phyloP scores from a whole-genome alignment of 92 coral and sea anemone genomes.

The Heteractis magnifica region DNA sequence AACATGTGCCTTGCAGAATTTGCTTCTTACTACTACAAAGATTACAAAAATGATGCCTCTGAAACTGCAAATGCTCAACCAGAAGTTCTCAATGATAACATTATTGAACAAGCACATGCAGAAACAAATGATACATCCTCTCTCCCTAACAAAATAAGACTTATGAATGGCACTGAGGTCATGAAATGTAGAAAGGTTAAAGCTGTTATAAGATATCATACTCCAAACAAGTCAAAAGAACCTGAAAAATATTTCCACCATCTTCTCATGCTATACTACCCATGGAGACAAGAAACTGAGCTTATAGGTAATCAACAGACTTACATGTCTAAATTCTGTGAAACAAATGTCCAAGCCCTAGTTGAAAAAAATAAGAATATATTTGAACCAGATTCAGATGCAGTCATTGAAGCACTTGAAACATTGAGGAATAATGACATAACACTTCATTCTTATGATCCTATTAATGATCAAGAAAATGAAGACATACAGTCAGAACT shows the following conservation, averaged over 20 bases:
- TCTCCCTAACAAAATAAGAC: conserved; percentile 28
- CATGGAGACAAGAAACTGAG: conserved; percentile 58
- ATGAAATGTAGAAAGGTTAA: conserved; percentile 43
- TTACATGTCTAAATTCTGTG: conserved; percentile 45
- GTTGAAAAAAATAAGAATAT: conserved; percentile 42
- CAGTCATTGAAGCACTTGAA: conserved; percentile 53
- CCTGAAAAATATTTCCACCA: conserved; percentile 48
- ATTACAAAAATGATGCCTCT: conserved; percentile 35
- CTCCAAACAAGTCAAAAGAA: conserved; percentile 39
- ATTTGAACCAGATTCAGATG: conserved; percentile 57
- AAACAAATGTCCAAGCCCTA: conserved; percentile 40
- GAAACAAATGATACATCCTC: conserved; percentile 5
- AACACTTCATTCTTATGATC: conserved; percentile 48
- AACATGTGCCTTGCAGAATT: conserved; percentile 12
- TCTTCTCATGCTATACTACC: conserved; percentile 40
- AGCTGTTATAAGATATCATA: conserved; percentile 37
- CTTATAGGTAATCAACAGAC: conserved; percentile 56
- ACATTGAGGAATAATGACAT: conserved; percentile 33
- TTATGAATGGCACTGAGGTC: conserved; percentile 29
- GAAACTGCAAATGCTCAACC: conserved; percentile 61
- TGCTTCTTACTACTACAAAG: not conserved
- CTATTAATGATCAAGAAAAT: conserved; percentile 57
- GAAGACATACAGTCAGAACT: conserved; percentile 46
- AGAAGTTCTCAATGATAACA: conserved; percentile 44
- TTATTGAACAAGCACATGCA: conserved; percentile 35